Base-by-base conservation (phyloP, 2,888 invertebrate species). In the Philereme transversata region DNA sequence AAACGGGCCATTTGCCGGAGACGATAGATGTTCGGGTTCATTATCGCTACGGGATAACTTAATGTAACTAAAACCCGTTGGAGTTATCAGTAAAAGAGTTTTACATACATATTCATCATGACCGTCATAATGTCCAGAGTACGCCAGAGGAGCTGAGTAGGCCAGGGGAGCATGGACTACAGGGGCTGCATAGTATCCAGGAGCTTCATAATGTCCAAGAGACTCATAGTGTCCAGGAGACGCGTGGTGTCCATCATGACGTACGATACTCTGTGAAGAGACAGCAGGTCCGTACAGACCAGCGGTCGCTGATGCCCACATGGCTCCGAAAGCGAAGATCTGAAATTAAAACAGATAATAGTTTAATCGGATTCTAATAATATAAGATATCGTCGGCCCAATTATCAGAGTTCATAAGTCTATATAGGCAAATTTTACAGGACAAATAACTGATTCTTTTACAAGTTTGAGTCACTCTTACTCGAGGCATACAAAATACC, bases 291-390 rank as follows among this genome's bases (percentile, higher is more conserved):
- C 85, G 55, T 85, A 81, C 4, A 90, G 74, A 35, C 91, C 93
- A 38, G 93, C 93, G 65, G 84, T 85, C 44, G 90, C 90, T 4
- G 92, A 82, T 50, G 87, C 86, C 74, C 93, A 69, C 67, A 93
- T 69, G 60, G 86, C 85, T 66, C 86, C 81, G 60, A 93, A 78
- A 57, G 87, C 81, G 69, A 91, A 69, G 66, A 93, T 83, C 93
- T 93, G 77, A 77, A 63, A 49, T 4, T 38, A 54, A 43, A 51
- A 7, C 7, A 38, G 40, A 40, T 40, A 40, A 36, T 36, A 22
- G 22, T 2, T 22, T 22, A 22, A 22, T 22, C 1, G 22, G 22
- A 22, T 22, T 22, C 22, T 22, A 22, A 22, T 22, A 22, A 22
- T 22, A 22, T 22, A 22, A 22, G 22, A 22, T 22, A 22, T 1